A percentile compares a stretch with the other conserved stretches of the same genome.
Evolutionary conservation across 2,888 invertebrate genomes (phyloP).

Genomic region (Acronicta leporina): DNA sequence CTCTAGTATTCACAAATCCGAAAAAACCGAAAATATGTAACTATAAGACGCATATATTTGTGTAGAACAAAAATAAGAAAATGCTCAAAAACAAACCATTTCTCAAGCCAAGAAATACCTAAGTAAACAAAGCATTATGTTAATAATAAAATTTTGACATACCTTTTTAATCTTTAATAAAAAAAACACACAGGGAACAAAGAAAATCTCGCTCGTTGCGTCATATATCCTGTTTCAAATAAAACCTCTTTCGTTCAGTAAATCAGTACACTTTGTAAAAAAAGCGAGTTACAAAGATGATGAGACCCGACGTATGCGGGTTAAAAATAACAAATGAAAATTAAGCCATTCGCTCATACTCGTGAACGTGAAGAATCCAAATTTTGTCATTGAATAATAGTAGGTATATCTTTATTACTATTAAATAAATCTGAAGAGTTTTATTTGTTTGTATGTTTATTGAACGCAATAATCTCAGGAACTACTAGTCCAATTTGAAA

Average conservation of each 20-base stretch:
- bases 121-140: slow-evolving; percentile 34
- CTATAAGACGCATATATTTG: neutral
- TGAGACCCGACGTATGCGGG: neutral
- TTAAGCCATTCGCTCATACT: neutral
- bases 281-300: neutral
- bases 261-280: slow-evolving; percentile 1
- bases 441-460: no score
- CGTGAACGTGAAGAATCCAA: no score
- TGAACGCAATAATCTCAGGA: no score
- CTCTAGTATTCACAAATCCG: no score
- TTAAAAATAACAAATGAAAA: slow-evolving; percentile 2
- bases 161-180: slow-evolving; percentile 1
- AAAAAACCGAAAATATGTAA: no score
- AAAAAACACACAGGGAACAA: neutral
- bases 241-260: slow-evolving; percentile 3
- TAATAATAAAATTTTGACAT: slow-evolving; percentile 27
- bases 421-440: no score
- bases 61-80: neutral
- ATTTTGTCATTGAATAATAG: no score
- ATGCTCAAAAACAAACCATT: slow-evolving; percentile 7
- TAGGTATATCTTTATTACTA: no score
- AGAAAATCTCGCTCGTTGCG: slow-evolving; percentile 6
- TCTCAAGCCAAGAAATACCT: slow-evolving; percentile 17
- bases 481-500: no score
- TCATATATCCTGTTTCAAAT: slow-evolving; percentile 6